Percentiles rank a stretch among this genome's conserved stretches.
Conservation (phyloP, 1,140 invertebrate species). For the Antheraea mylitta region DNA sequence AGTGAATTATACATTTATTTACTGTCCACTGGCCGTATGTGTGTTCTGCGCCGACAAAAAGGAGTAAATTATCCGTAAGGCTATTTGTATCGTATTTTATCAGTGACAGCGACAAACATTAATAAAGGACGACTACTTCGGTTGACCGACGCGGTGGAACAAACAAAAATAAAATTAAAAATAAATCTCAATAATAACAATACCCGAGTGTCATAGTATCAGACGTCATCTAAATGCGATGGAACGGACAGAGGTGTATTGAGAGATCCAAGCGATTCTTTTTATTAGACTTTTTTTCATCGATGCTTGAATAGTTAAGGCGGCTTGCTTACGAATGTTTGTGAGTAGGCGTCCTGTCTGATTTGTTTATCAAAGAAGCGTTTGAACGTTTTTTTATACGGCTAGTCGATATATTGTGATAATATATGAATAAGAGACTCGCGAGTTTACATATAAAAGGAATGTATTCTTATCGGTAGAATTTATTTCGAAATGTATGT, state of each 20-base stretch:
- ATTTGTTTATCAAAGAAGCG: constrained; percentile 10
- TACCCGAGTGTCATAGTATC: constrained; percentile 46
- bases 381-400: background rate
- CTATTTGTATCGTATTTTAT: constrained; percentile 49
- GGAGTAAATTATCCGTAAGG: constrained; percentile 51
- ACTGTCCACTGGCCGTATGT: constrained; percentile 23
- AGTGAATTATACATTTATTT: constrained; percentile 21
- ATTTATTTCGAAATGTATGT: too few species aligned
- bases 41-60: constrained; percentile 37
- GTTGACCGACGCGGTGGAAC: constrained; percentile 20
- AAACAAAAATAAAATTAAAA: constrained; percentile 26
- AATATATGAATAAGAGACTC: background rate
- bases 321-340: constrained; percentile 6
- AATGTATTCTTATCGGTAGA: background rate
- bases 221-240: constrained; percentile 49
- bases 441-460: constrained; percentile 1
- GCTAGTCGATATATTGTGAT: background rate
- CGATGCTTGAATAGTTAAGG: constrained; percentile 20
- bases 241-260: constrained; percentile 38
- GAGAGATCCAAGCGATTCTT: constrained; percentile 40
- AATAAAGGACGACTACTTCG: constrained; percentile 66
- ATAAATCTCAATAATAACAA: constrained; percentile 61
- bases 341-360: constrained; percentile 8
- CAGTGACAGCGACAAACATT: constrained; percentile 69
- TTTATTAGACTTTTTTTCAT: constrained; percentile 23